These are phyloP conservation scores for Drosophila grimshawi DNA, from an alignment of 1,140 invertebrate species.

Conservation along the genomic window DNA sequence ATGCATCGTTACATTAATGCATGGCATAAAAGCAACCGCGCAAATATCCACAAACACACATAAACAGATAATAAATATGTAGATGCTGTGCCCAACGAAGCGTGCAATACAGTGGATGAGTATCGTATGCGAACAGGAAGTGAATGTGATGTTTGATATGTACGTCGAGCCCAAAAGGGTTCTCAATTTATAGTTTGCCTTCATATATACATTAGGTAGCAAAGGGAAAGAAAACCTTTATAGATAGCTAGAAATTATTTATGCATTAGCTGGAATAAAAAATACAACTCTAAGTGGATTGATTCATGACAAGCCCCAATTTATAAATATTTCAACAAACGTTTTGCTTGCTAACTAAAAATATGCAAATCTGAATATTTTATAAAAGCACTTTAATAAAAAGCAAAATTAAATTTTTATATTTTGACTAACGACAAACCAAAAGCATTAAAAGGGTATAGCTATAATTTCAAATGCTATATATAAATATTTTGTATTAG, in stretches of 20 bases:
- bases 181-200: conserved; percentile 8
- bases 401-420: not conserved
- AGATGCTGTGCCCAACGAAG: conserved; percentile 41
- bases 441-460: not conserved
- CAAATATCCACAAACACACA: conserved; percentile 29
- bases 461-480: too few species aligned
- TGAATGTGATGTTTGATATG: conserved; percentile 40
- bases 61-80: conserved; percentile 66
- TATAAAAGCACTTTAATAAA: not conserved
- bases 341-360: not conserved
- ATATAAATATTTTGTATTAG: too few species aligned
- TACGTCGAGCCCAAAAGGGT: conserved; percentile 13
- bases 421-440: not conserved
- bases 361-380: not conserved
- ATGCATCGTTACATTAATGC: conserved; percentile 82
- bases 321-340: not conserved
- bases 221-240: conserved; percentile 26
- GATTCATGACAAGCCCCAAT: not conserved
- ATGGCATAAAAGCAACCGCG: conserved; percentile 60
- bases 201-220: conserved; percentile 18
- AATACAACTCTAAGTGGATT: conserved; percentile 2
- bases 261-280: conserved; percentile 12
- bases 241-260: conserved; percentile 20
- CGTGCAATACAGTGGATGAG: conserved; percentile 27
- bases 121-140: conserved; percentile 18